These are phyloP conservation scores for Apteryx mantelli DNA, from an alignment of 2,113 vertebrate species.

Conservation along the genomic window DNA sequence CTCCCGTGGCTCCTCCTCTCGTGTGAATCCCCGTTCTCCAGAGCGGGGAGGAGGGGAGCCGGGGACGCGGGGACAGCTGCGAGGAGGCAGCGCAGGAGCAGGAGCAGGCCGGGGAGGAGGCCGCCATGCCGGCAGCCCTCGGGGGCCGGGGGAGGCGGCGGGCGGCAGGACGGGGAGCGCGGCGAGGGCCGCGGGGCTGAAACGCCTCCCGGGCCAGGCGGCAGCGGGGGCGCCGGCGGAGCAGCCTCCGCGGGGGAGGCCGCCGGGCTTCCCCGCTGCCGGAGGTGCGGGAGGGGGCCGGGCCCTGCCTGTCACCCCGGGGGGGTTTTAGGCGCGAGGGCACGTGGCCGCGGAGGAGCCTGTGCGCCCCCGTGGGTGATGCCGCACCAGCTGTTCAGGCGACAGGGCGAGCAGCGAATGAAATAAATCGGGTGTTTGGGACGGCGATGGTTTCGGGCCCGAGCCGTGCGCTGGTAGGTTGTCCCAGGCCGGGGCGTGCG, in stretches of 20 bases:
- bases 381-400: too few relatives aligned
- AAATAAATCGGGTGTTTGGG: accelerated
- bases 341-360: background rate
- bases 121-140: background rate
- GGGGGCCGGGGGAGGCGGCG: background rate
- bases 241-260: too few relatives aligned
- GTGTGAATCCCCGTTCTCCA: background rate
- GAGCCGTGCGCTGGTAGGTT: background rate
- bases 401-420: accelerated
- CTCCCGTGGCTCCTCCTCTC: background rate
- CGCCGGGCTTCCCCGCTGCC: background rate
- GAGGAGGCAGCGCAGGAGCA: background rate
- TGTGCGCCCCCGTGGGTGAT: too few relatives aligned
- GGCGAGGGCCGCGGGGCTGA: accelerated
- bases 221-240: background rate
- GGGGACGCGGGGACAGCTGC: background rate
- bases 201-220: background rate
- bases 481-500: accelerated
- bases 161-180: too few relatives aligned
- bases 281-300: background rate
- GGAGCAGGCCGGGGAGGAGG: background rate
- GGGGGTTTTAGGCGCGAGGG: background rate
- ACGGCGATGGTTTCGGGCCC: background rate
- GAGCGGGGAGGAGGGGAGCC: background rate
- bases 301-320: too few relatives aligned